Evolutionary conservation across 2,113 vertebrate species (phyloP).

Genomic region (Tyrannus savana): DNA sequence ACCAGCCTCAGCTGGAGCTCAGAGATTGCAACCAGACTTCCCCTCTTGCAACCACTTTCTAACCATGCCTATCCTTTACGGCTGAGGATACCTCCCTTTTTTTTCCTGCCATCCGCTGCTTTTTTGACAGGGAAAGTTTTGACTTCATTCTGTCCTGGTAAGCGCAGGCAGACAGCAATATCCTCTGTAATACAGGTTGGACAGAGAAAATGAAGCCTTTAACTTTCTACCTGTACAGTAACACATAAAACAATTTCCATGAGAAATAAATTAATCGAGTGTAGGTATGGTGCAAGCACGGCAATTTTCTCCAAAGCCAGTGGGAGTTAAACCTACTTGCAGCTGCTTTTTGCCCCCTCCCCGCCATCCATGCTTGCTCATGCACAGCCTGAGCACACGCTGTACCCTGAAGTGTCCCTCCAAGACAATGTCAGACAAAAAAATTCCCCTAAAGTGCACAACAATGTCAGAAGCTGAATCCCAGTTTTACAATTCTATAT

Average conservation of each 20-base stretch:
- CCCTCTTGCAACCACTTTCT: neutral
- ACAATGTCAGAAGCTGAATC: neutral
- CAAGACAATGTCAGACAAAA: neutral
- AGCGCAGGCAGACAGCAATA: neutral
- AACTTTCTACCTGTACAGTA: conserved; percentile 3
- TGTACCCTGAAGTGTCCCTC: neutral
- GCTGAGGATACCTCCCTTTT: neutral
- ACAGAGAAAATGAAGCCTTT: neutral
- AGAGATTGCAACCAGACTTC: neutral
- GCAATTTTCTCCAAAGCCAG: neutral
- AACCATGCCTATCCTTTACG: neutral
- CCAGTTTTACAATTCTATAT: neutral
- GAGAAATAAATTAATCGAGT: neutral
- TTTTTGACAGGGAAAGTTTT: conserved; percentile 28
- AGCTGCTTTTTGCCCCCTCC: neutral
- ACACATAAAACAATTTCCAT: neutral
- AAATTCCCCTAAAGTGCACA: neutral
- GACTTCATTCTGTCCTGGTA: neutral
- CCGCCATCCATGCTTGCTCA: neutral
- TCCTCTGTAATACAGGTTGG: neutral
- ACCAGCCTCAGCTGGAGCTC: neutral
- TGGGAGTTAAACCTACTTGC: neutral
- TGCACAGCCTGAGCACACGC: neutral
- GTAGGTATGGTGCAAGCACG: neutral
- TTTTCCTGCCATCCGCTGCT: neutral